These are phyloP conservation scores for Nebria ingens DNA, from an alignment of 1,140 invertebrate genomes.

Conservation along the genomic window DNA sequence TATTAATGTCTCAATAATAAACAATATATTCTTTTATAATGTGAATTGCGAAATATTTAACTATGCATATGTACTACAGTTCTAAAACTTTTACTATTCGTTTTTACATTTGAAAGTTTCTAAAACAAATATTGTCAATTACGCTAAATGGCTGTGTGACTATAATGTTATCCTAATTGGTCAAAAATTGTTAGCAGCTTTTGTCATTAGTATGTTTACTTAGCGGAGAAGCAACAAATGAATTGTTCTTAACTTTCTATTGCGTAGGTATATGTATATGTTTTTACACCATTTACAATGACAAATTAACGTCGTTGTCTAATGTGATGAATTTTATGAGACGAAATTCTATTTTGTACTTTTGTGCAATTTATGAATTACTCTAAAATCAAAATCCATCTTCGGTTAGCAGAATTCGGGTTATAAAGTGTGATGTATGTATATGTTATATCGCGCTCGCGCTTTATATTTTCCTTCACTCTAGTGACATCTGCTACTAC, in stretches of 20 bases:
- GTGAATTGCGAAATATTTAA: no score
- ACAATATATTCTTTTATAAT: no score
- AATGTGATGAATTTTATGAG: no score
- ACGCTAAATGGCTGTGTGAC: no score
- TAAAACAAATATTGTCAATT: constrained; percentile 6
- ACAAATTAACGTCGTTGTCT: background rate
- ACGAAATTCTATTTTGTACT: background rate
- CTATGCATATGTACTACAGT: no score
- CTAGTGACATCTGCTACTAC: background rate
- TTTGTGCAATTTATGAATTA: background rate
- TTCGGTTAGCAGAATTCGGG: no score
- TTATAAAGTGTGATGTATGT: no score
- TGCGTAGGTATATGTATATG: background rate
- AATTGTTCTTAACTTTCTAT: background rate
- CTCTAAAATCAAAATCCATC: background rate
- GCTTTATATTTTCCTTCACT: background rate
- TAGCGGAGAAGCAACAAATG: background rate
- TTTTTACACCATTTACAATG: background rate
- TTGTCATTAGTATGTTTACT: constrained; percentile 3
- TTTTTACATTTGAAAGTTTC: no score
- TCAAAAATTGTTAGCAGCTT: constrained; percentile 5
- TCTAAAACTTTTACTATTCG: no score
- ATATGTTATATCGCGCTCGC: no score
- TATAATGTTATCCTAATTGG: background rate
- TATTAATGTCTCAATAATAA: background rate